A percentile compares a stretch with the other conserved stretches of the same genome.
Evolutionary conservation across 1,140 invertebrate species (phyloP).

Genomic region (Solenopsis invicta): DNA sequence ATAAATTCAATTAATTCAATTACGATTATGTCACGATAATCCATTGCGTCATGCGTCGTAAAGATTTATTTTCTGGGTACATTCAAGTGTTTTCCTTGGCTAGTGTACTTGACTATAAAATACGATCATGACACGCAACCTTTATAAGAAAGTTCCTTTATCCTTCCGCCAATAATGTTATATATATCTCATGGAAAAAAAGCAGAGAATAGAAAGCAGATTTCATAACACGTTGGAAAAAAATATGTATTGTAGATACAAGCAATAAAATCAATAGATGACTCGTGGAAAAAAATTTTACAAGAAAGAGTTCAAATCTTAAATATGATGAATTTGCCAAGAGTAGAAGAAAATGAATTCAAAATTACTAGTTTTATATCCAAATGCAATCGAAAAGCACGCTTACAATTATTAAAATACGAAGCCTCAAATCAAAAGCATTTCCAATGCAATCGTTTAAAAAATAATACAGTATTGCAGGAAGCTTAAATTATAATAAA

Average conservation of each 20-base stretch:
- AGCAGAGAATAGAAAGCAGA: constrained; percentile 10
- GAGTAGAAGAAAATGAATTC: background rate
- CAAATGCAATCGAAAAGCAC: background rate
- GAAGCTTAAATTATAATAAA: background rate
- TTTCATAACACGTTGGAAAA: constrained; percentile 20
- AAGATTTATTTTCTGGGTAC: constrained; percentile 13
- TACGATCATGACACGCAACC: constrained; percentile 38
- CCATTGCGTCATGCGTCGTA: background rate
- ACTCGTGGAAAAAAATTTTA: background rate
- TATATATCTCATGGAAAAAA: constrained; percentile 36
- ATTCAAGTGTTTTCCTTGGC: background rate
- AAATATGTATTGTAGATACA: background rate
- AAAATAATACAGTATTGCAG: background rate
- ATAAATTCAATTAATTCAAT: constrained; percentile 48
- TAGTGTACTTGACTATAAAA: constrained; percentile 23
- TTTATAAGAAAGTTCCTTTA: constrained; percentile 37
- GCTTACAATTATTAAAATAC: background rate
- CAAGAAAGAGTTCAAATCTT: background rate
- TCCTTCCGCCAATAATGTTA: constrained; percentile 49
- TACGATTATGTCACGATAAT: constrained; percentile 9
- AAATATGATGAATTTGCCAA: background rate
- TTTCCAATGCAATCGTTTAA: background rate
- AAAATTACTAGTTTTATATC: background rate
- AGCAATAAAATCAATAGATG: background rate
- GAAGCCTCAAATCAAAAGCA: background rate